Evolutionary conservation across 2,888 invertebrate species (phyloP), one percentile per base, ranked within the genome.

Genomic region (Thysanoteuthis rhombus): DNA sequence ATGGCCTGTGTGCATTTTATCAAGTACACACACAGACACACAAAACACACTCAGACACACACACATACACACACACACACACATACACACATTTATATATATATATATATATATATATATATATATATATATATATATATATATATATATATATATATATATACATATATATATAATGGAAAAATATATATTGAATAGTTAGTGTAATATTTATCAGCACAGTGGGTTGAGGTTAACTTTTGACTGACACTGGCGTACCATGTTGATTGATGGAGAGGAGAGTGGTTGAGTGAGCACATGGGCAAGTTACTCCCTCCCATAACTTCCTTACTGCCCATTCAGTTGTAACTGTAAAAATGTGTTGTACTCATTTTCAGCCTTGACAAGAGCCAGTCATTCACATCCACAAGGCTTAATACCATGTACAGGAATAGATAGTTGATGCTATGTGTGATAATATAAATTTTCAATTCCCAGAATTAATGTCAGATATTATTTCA

Each of bases 91-190:
- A 89, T 89, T 28, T 89, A 89, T 89, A 89, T 89, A 89, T 89
- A 89, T 89, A 89, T 89, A 89, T 89, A 89, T 89, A 89, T 89
- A 89, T 89, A 89, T 89, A 89, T 89, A 89, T 89, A 89, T 89
- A 89, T 89, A 1, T 89, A 89, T 10, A 10, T 19, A 89, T 89
- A 89, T 89, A 89, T 89, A 89, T 89, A 89, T 89, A 89, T 36
- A 89, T 89, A 89, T 36, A 89, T 89, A 89, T 36, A 89, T 89
- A 89, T 89, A 89, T 89, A 89, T 89, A n/a, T 89, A 36, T 89
- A 36, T 89, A 36, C 16, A 36, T 89, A 36, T 89, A 36, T 89
- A 36, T 89, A 19, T 10, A 89, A 6, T n/a, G 28, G 19, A n/a
- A n/a, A n/a, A n/a, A n/a, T n/a, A n/a, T n/a, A n/a, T n/a, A n/a